phyloP scores from a whole-genome alignment of 2,797 vertebrate species.

The Diglossa cyanea region DNA sequence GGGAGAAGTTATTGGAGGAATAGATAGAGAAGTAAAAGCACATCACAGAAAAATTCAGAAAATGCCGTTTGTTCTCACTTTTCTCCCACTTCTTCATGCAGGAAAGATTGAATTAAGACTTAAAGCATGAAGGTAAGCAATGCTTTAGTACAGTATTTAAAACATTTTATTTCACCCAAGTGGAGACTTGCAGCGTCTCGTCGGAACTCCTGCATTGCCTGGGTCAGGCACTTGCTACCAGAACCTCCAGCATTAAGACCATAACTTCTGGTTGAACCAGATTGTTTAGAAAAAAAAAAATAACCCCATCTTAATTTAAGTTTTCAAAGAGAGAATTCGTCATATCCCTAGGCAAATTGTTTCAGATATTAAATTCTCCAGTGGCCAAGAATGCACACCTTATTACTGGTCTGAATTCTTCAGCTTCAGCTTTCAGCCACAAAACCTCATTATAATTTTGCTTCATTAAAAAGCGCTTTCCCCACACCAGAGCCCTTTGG shows the following conservation, averaged over 20 bases:
- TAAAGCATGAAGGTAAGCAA: neutral
- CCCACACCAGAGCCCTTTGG: neutral
- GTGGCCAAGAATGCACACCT: slow-evolving; percentile 62
- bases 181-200: neutral
- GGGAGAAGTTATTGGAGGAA: neutral
- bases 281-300: slow-evolving; percentile 27
- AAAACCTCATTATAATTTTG: slow-evolving; percentile 35
- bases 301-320: slow-evolving; percentile 31
- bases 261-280: slow-evolving; percentile 60
- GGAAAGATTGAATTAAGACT: neutral
- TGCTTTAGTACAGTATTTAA: neutral
- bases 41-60: neutral
- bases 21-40: neutral
- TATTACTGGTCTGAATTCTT: slow-evolving; percentile 52
- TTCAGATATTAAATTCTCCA: slow-evolving; percentile 67
- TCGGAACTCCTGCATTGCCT: neutral
- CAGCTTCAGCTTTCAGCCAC: slow-evolving; percentile 32
- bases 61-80: neutral
- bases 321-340: slow-evolving; percentile 56
- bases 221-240: neutral
- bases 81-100: neutral
- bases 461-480: slow-evolving; percentile 5
- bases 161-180: neutral
- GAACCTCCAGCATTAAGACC: slow-evolving; percentile 19
- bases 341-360: slow-evolving; percentile 59